These are phyloP conservation scores for Cyprinodon diabolis DNA, from an alignment of 2,797 vertebrate species.

Conservation along the genomic window DNA sequence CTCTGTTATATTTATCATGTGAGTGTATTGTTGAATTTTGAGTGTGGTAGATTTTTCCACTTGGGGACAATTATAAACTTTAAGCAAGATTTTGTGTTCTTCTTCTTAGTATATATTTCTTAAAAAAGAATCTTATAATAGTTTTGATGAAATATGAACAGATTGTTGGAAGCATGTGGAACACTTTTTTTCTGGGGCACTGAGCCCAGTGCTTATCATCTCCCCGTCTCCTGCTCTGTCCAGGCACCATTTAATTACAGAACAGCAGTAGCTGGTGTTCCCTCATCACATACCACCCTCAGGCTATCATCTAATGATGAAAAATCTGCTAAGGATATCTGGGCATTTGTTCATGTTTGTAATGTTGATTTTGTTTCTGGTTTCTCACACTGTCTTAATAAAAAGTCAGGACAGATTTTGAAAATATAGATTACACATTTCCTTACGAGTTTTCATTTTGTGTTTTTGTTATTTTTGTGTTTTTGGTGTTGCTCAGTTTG, in stretches of 20 bases:
- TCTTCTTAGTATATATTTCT: not conserved
- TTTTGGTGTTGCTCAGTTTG: too few relatives aligned
- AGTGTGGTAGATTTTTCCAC: slow-evolving; percentile 16
- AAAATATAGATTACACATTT: slow-evolving; percentile 23
- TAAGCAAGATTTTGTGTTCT: slow-evolving; percentile 43
- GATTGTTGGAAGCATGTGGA: slow-evolving; percentile 70
- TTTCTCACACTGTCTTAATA: slow-evolving; percentile 25
- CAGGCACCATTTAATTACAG: slow-evolving; percentile 78
- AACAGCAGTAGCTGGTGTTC: slow-evolving; percentile 50
- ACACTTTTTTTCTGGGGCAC: slow-evolving; percentile 66
- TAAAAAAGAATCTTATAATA: slow-evolving; percentile 10
- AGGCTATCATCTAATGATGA: slow-evolving; percentile 78
- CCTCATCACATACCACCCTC: slow-evolving; percentile 59
- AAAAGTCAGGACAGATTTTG: slow-evolving; percentile 8
- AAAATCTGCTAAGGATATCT: slow-evolving; percentile 64
- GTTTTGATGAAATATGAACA: slow-evolving; percentile 60
- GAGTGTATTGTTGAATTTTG: not conserved
- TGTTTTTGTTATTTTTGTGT: too few relatives aligned
- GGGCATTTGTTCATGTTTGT: slow-evolving; percentile 56
- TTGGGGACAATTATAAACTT: slow-evolving; percentile 22
- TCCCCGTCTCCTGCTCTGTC: slow-evolving; percentile 62
- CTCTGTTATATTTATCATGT: not conserved
- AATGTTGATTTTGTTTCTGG: slow-evolving; percentile 12
- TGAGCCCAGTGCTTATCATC: slow-evolving; percentile 65
- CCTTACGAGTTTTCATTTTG: slow-evolving; percentile 15